phyloP scores from a whole-genome alignment of 2,888 invertebrate species.

The Ptychoptera albimana region DNA sequence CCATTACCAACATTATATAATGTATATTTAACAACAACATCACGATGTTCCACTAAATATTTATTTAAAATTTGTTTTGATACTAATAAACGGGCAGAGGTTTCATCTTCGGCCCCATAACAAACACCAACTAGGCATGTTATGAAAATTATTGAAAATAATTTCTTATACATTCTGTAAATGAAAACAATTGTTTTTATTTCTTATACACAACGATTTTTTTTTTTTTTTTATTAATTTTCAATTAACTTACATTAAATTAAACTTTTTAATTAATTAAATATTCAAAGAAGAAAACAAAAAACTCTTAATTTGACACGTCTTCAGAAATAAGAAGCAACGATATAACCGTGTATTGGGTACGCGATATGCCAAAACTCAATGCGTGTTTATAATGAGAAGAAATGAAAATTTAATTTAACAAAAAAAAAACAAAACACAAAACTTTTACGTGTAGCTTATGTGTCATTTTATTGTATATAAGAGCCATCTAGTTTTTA shows the following conservation, averaged over 20 bases:
- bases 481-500: too few species aligned
- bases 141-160: conserved; percentile 6
- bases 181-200: not conserved
- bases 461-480: not conserved
- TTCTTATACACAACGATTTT: conserved; percentile 1
- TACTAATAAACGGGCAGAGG: conserved; percentile 67
- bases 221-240: too few species aligned
- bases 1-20: conserved; percentile 86
- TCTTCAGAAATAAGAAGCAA: too few species aligned
- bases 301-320: too few species aligned
- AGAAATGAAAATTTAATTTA: too few species aligned
- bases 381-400: too few species aligned
- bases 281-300: too few species aligned
- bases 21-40: conserved; percentile 88
- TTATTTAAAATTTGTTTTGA: conserved; percentile 92
- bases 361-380: too few species aligned
- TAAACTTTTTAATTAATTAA: too few species aligned
- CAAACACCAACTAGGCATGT: conserved; percentile 14
- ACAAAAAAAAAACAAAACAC: not conserved
- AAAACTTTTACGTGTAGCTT: conserved; percentile 2
- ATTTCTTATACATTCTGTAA: conserved; percentile 1
- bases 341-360: too few species aligned
- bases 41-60: conserved; percentile 92
- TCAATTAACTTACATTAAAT: too few species aligned
- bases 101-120: conserved; percentile 42